Evolutionary conservation across 2,888 invertebrate genomes (phyloP), one percentile per base, ranked within the genome.

Genomic region (Amphipyra tragopoginis): DNA sequence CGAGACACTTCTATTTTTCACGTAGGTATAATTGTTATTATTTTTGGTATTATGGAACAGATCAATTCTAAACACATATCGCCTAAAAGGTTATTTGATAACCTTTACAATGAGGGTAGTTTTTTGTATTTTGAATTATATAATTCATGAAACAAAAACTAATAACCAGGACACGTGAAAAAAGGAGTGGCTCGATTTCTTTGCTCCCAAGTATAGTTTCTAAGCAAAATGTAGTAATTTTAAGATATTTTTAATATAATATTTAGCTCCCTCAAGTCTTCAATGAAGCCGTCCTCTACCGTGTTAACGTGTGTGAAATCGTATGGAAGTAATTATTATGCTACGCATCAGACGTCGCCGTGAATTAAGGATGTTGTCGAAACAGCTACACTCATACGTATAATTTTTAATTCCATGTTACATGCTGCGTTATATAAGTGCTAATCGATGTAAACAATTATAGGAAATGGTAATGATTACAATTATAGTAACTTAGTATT

Each of bases 301-400:
- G 53, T 62, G 61, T 58, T 84, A 84, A 86, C 87, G 84, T 74
- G 79, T 80, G 90, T 90, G 88, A 88, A 90, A 88, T 90, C 88
- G 80, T 72, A 80, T 89, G 88, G 85, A 90, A 88, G 82, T 83
- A 77, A 87, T 91, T 87, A 86, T 84, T 85, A 88, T 88, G 85
- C 87, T 65, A 73, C 76, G 78, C 82, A 80, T 83, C 73, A 77
- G 56, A 82, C 82, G 87, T 85, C 87, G 81, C 80, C 55, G 68
- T 72, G 79, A 83, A 86, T 89, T 86, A 87, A 83, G 83, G 84
- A 83, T 86, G 81, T 67, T 79, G 72, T 67, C 56, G 79, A 79
- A 79, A 79, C 67, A 7, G 42, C 47, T 58, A 48, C 52, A 43
- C 51, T 55, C 38, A 56, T 63, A 61, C 47, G 51, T 63, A 62